These are phyloP conservation scores for Tragelaphus oryx DNA, from an alignment of 2,797 vertebrate genomes.

Conservation along the genomic window DNA sequence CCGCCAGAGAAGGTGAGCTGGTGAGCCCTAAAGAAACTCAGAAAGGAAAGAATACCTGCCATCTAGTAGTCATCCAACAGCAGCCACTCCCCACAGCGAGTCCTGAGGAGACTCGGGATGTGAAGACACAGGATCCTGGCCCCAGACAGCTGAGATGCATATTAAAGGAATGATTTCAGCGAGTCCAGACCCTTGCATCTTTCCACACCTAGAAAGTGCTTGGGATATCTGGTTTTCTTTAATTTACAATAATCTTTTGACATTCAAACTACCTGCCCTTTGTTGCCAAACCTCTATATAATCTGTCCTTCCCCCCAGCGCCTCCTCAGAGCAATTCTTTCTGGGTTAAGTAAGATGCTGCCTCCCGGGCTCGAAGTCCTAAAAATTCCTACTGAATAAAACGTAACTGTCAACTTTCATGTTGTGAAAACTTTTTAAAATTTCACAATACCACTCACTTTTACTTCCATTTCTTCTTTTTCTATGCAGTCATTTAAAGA, in stretches of 20 bases:
- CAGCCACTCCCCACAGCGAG: neutral
- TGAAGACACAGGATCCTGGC: neutral
- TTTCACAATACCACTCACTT: neutral
- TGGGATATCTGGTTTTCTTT: neutral
- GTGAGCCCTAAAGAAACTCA: neutral
- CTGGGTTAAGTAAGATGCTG: neutral
- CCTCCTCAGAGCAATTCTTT: neutral
- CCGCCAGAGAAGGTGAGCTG: neutral
- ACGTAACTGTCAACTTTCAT: neutral
- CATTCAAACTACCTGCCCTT: neutral
- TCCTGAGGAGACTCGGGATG: neutral
- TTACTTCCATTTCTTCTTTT: neutral
- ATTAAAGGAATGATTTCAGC: neutral
- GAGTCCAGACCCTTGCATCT: neutral
- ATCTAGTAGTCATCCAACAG: neutral
- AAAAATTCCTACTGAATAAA: neutral
- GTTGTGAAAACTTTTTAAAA: neutral
- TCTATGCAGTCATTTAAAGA: neutral
- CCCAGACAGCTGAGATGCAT: neutral
- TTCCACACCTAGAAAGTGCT: neutral
- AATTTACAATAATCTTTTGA: neutral
- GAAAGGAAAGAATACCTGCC: neutral
- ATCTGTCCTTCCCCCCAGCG: neutral
- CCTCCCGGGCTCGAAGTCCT: neutral
- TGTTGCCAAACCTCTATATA: neutral